Conservation (phyloP, 1,140 invertebrate species). For the Philotrypesis tridentata region DNA sequence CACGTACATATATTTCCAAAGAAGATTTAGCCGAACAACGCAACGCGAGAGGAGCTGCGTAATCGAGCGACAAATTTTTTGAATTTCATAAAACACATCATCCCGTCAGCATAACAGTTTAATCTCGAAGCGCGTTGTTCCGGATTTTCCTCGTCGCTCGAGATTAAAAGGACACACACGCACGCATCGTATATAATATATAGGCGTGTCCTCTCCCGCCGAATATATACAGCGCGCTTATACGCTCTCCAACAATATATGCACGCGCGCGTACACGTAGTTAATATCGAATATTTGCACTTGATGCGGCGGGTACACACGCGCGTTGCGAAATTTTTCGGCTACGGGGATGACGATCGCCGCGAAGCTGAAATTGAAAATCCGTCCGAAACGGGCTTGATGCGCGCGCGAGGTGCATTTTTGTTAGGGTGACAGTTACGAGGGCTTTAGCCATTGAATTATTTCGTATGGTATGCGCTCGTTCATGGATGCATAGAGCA, state of each 20-base stretch:
- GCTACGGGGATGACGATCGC: too few relatives aligned
- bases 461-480: too few relatives aligned
- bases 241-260: background rate
- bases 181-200: background rate
- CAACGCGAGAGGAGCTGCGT: background rate
- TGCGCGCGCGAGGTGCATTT: too few relatives aligned
- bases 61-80: slow-evolving; percentile 2
- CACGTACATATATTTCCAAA: slow-evolving; percentile 7
- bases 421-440: too few relatives aligned
- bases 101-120: background rate
- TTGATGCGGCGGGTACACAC: too few relatives aligned
- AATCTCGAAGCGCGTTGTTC: background rate
- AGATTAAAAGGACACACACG: background rate
- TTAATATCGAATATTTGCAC: background rate
- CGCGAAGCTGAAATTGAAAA: too few relatives aligned
- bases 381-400: too few relatives aligned
- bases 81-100: background rate
- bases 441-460: too few relatives aligned
- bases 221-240: background rate
- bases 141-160: background rate
- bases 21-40: slow-evolving; percentile 1
- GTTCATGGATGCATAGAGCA: too few relatives aligned
- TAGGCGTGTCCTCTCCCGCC: background rate
- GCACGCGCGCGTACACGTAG: background rate
- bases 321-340: too few relatives aligned